Conservation (phyloP, 2,797 vertebrate genomes). For the Sebastes kiyomatsui region DNA sequence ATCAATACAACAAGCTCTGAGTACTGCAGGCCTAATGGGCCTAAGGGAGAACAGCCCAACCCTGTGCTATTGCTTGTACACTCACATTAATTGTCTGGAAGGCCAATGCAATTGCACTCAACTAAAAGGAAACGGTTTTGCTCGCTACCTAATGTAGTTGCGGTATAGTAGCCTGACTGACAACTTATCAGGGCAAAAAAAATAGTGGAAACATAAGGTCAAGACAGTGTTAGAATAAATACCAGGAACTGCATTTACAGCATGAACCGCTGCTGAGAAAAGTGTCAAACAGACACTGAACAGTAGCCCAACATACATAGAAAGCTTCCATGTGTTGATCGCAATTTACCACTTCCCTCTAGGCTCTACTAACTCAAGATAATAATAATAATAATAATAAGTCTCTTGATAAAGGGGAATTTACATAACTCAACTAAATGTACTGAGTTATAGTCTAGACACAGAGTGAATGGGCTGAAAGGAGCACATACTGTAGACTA, state of each 20-base stretch:
- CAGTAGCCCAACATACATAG: background rate
- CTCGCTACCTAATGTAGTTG: conserved; percentile 19
- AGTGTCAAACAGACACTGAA: background rate
- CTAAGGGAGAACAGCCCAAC: conserved; percentile 38
- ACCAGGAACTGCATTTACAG: background rate
- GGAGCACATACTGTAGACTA: background rate
- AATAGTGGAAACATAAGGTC: background rate
- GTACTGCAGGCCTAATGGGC: conserved; percentile 68
- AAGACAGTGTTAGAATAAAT: background rate
- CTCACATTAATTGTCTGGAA: conserved; percentile 55
- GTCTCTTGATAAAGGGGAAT: no score
- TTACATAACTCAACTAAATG: background rate
- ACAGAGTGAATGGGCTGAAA: background rate
- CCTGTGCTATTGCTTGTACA: conserved; percentile 24
- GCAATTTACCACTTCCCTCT: background rate
- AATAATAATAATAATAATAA: background rate
- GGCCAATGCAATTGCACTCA: conserved; percentile 36
- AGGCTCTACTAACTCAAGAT: background rate
- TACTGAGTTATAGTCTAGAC: background rate
- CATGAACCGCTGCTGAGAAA: background rate
- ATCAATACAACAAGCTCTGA: conserved; percentile 57
- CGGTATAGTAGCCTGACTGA: background rate
- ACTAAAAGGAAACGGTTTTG: conserved; percentile 24
- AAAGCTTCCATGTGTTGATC: no score
- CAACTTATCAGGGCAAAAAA: background rate